A percentile compares a stretch with the other conserved stretches of the same genome.
phyloP scores from a whole-genome alignment of 2,888 invertebrate genomes.

The Archips crataeganus region DNA sequence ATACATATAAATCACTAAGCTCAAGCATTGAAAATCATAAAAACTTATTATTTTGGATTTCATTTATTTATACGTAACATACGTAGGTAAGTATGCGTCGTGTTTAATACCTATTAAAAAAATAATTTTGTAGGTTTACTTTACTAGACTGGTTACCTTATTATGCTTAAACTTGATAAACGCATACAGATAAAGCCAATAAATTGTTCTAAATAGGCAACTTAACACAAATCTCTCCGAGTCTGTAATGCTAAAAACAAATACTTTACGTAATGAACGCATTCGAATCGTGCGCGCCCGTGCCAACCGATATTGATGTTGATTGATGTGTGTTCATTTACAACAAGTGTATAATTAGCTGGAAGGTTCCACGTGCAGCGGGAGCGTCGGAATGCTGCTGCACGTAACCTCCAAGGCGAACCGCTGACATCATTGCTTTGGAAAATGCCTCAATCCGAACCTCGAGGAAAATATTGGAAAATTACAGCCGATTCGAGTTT shows the following conservation, averaged over 20 bases:
- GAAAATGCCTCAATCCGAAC: slow-evolving; percentile 58
- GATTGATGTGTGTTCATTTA: slow-evolving; percentile 68
- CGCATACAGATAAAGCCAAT: slow-evolving; percentile 18
- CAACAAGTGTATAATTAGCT: slow-evolving; percentile 57
- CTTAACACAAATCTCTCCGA: slow-evolving; percentile 20
- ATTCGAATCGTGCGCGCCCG: slow-evolving; percentile 43
- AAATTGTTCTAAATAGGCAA: slow-evolving; percentile 26
- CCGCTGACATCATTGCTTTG: slow-evolving; percentile 65
- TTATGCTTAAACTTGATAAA: slow-evolving; percentile 24
- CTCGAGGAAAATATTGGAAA: slow-evolving; percentile 51
- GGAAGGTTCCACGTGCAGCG: slow-evolving; percentile 65
- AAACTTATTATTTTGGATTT: background rate
- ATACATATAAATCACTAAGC: background rate
- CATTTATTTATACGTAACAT: background rate
- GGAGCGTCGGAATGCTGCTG: slow-evolving; percentile 66
- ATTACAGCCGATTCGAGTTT: slow-evolving; percentile 42
- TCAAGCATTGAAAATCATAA: background rate
- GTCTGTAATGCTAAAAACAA: slow-evolving; percentile 25
- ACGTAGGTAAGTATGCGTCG: too few species aligned
- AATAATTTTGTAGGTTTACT: background rate
- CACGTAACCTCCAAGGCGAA: slow-evolving; percentile 64
- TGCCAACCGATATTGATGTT: slow-evolving; percentile 56
- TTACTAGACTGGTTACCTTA: background rate
- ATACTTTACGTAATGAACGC: slow-evolving; percentile 40
- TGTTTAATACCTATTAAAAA: background rate